phyloP scores from a whole-genome alignment of 92 coral and sea anemone species.

The Epizoanthus fatuus region DNA sequence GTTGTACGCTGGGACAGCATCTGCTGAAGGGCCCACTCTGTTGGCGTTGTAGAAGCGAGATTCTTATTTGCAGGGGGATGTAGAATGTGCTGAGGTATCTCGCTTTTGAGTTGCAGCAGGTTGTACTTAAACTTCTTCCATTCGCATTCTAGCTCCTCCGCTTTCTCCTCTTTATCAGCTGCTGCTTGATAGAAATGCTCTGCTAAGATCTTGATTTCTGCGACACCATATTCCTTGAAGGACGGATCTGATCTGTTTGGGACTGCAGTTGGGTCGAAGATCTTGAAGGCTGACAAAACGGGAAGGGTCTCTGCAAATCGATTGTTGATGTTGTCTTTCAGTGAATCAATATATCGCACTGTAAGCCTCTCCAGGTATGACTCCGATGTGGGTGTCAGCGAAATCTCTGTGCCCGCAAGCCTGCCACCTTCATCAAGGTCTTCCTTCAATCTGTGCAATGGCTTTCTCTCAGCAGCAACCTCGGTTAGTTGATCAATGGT shows the following conservation, averaged over 20 bases:
- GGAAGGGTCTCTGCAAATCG: slow-evolving; percentile 57
- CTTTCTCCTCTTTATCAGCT: slow-evolving; percentile 48
- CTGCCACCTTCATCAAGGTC: slow-evolving; percentile 69
- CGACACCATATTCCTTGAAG: slow-evolving; percentile 64
- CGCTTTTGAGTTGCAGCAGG: slow-evolving; percentile 48
- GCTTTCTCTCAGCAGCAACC: slow-evolving; percentile 43
- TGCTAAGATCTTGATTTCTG: slow-evolving; percentile 60
- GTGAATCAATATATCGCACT: slow-evolving; percentile 10
- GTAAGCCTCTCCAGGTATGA: slow-evolving; percentile 51
- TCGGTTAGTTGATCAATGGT: slow-evolving; percentile 58
- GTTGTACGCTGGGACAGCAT: slow-evolving; percentile 56
- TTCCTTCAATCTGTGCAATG: slow-evolving; percentile 45
- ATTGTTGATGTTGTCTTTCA: slow-evolving; percentile 47
- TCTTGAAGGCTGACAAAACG: slow-evolving; percentile 61
- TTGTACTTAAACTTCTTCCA: slow-evolving; percentile 80
- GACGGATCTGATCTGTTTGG: slow-evolving; percentile 63
- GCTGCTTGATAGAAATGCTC: slow-evolving; percentile 59
- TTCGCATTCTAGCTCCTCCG: slow-evolving; percentile 70
- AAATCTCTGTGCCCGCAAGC: slow-evolving; percentile 47
- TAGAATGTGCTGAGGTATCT: slow-evolving; percentile 57
- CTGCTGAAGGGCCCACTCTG: slow-evolving; percentile 66
- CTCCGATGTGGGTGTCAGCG: slow-evolving; percentile 40
- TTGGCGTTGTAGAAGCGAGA: slow-evolving; percentile 50
- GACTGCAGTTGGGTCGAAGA: slow-evolving; percentile 64
- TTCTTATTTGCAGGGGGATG: slow-evolving; percentile 45